phyloP scores from a whole-genome alignment of 2,797 vertebrate genomes.

The Hemitrygon akajei region DNA sequence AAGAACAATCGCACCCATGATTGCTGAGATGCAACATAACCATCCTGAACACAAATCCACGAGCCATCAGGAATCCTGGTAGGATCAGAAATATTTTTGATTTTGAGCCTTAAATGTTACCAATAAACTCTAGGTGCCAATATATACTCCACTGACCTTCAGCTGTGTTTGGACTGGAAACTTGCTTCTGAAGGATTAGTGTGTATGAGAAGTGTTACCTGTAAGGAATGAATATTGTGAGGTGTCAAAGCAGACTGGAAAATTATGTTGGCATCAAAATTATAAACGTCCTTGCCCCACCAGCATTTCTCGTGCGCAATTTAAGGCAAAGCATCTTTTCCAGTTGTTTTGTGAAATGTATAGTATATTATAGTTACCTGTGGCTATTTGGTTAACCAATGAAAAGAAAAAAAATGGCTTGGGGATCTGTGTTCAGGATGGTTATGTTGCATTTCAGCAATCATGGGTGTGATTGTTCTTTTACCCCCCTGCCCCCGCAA shows the following conservation, averaged over 20 bases:
- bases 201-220: neutral
- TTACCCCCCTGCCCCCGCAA: neutral
- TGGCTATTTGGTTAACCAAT: neutral
- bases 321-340: neutral
- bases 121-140: neutral
- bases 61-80: neutral
- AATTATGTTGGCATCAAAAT: neutral
- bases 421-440: too few species aligned
- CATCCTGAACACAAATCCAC: too few species aligned
- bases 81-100: neutral
- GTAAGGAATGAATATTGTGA: neutral
- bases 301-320: neutral
- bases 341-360: neutral
- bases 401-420: neutral
- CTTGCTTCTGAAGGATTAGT: neutral
- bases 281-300: too few species aligned
- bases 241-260: neutral
- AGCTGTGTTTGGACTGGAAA: neutral
- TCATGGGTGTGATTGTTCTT: neutral
- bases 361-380: neutral
- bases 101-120: neutral
- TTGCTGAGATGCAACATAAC: slow-evolving; percentile 10
- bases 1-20: neutral
- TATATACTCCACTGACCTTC: neutral
- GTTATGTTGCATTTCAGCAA: slow-evolving; percentile 16